Evolutionary conservation across 2,797 vertebrate genomes (phyloP).

Genomic region (Oreochromis mossambicus): DNA sequence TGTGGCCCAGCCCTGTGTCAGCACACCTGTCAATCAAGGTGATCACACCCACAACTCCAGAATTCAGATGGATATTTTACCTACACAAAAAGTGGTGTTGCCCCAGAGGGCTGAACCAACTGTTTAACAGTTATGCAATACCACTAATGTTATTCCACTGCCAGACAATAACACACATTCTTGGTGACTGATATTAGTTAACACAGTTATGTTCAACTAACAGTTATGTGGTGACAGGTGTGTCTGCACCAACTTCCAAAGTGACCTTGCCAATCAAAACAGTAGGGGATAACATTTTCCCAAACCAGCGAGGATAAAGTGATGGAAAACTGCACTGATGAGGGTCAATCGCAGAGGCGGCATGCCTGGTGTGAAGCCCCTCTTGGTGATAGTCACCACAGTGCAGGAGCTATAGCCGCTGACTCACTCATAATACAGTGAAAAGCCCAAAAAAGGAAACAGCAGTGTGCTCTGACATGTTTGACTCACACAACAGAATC

Average conservation of each 20-base stretch:
- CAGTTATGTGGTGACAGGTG: background rate
- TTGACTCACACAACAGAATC: constrained; percentile 61
- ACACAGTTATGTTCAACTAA: background rate
- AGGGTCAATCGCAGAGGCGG: background rate
- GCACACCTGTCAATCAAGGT: background rate
- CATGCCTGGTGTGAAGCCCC: constrained; percentile 14
- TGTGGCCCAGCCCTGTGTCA: background rate
- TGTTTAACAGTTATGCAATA: background rate
- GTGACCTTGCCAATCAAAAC: background rate
- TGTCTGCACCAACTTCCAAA: background rate
- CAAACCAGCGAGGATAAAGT: background rate
- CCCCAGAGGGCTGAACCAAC: background rate
- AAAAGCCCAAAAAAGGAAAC: constrained; percentile 75
- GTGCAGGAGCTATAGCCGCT: constrained; percentile 35
- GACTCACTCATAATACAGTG: constrained; percentile 62
- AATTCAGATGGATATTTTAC: background rate
- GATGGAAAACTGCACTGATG: background rate
- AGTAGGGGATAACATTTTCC: background rate
- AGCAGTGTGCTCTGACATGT: constrained; percentile 27
- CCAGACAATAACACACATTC: background rate
- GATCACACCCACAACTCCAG: background rate
- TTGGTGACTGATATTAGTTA: background rate
- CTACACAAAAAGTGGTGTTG: background rate
- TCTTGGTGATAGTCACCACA: constrained; percentile 24
- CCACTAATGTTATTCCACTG: constrained; percentile 3